Conservation (phyloP, 2,113 vertebrate species). For the Pristiophorus japonicus region DNA sequence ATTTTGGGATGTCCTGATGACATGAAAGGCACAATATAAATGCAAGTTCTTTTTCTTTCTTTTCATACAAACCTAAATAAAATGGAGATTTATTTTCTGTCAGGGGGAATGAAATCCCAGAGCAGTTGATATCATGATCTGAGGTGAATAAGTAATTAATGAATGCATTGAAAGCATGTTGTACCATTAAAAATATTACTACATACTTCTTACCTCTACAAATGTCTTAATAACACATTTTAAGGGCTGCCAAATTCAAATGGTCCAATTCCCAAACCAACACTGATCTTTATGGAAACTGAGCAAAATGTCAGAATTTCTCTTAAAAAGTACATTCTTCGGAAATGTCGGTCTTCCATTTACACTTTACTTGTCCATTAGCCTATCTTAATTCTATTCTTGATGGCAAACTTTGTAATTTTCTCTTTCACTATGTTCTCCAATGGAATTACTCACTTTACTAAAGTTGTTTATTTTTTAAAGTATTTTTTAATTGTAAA, state of each 20-base stretch:
- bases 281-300: conserved; percentile 8
- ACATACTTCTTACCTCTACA: background rate
- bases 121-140: conserved; percentile 9
- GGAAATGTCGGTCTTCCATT: background rate
- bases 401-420: background rate
- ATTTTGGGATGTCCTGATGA: background rate
- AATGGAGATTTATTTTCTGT: background rate
- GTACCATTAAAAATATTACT: conserved; percentile 20
- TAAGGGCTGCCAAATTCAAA: conserved; percentile 4
- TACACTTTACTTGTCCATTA: background rate
- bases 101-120: background rate
- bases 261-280: background rate
- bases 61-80: background rate
- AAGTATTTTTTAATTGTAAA: background rate
- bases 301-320: conserved; percentile 14
- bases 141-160: background rate
- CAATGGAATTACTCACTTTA: background rate
- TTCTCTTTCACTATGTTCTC: background rate
- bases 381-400: background rate
- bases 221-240: background rate
- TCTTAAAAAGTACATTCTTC: background rate
- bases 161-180: background rate
- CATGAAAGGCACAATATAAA: background rate
- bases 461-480: background rate
- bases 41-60: background rate